Base-by-base conservation (phyloP, 1,140 invertebrate genomes). In the Brachionus calyciflorus region DNA sequence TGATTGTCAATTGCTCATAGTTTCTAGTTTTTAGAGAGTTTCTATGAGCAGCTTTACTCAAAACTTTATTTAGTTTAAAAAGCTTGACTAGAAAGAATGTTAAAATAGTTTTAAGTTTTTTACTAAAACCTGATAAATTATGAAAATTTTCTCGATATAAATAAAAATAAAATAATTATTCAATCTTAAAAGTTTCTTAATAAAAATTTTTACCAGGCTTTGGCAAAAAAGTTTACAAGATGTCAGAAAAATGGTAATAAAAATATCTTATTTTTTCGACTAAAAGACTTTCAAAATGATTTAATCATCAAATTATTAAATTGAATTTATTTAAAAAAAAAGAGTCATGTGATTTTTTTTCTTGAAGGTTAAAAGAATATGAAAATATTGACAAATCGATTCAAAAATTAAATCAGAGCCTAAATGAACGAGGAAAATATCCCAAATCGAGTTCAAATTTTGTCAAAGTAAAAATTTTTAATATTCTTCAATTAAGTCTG, bases 391-490 rank as follows among this genome's bases (percentile, higher is more conserved):
- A 73, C 30, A 73, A 73, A 73, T 41, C 40, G 30, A 12, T 49
- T 21, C 69, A 73, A 73, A 73, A 49, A 49, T 14, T 49, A 9
- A 40, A 37, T 19, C 46, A 51, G 24, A 73, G 17, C 40, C 26
- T 73, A 1, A 55, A 19, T 14, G 69, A 73, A 51, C 44, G 69
- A 21, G 37, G 30, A 0, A 73, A 73, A 41, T 73, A 73, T 73
- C 69, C 69, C 19, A 49, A 51, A 55, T 51, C 51, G 17, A 73
- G 69, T 30, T 73, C 69, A 51, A 73, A 51, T 41, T 37, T 51
- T 55, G 51, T 40, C 26, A 73, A 73, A 41, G 69, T 55, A 51
- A 5, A 10, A 19, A n/a, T 30, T 70, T 33, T 46, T 46, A 33
- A 48, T 48, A 4, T 7, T 30, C n/a, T 9, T 4, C 19, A 19